Percentiles rank a stretch among this genome's conserved stretches.
phyloP scores from a whole-genome alignment of 2,113 vertebrate species.

The Hemicordylus capensis region DNA sequence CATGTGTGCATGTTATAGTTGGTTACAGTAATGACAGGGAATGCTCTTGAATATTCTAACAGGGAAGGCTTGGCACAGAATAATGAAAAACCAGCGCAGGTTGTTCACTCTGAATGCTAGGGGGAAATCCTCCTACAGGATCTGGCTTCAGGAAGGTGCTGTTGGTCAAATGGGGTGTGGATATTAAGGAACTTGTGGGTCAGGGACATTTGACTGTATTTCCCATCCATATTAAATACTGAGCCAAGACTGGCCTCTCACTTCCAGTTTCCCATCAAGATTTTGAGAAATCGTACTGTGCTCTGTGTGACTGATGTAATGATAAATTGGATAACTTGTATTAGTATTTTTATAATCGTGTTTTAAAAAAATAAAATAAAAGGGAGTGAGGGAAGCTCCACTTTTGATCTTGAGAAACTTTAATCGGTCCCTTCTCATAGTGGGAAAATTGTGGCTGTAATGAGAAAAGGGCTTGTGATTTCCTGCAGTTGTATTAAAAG shows the following conservation, averaged over 20 bases:
- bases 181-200: neutral
- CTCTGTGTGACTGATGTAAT: neutral
- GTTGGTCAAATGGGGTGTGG: neutral
- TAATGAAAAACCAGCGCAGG: neutral
- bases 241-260: neutral
- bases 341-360: neutral
- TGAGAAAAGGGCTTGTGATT: constrained; percentile 33
- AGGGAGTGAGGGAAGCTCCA: neutral
- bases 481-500: constrained; percentile 50
- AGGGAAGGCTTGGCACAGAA: neutral
- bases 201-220: neutral
- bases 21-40: neutral
- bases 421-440: constrained; percentile 3
- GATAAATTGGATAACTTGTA: neutral
- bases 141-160: neutral
- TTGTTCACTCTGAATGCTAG: neutral
- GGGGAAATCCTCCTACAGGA: neutral
- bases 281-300: rapidly evolving
- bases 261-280: neutral
- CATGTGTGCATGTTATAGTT: neutral
- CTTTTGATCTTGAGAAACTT: constrained; percentile 6
- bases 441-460: constrained; percentile 4
- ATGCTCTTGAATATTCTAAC: neutral
- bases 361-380: constrained; percentile 36
- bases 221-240: neutral